phyloP scores from a whole-genome alignment of 35 echinoderm and acorn worm genomes.

The Lytechinus pictus region DNA sequence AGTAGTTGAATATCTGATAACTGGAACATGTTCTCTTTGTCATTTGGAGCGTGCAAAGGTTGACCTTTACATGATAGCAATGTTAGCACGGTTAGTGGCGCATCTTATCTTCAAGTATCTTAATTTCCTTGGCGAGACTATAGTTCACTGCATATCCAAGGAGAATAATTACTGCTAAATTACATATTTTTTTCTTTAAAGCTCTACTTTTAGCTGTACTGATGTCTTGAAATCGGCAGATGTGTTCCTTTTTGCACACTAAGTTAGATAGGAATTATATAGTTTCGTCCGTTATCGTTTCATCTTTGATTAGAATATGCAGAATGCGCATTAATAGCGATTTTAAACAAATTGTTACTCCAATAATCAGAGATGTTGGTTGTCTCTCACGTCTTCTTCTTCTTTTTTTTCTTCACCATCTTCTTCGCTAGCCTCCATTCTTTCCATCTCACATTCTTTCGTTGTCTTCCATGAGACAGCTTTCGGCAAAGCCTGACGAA shows the following conservation, averaged over 20 bases:
- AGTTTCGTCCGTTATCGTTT: no score
- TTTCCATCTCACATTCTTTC: background rate
- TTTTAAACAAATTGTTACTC: no score
- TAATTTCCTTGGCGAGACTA: background rate
- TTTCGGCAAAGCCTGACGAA: slow-evolving; percentile 32
- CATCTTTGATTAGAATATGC: no score
- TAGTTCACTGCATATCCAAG: no score
- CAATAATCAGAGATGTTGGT: no score
- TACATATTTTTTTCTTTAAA: no score
- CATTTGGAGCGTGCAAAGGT: background rate
- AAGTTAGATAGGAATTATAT: no score
- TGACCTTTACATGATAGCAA: background rate
- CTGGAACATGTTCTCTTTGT: background rate
- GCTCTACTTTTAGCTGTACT: no score
- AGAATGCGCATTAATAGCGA: no score
- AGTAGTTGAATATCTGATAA: background rate
- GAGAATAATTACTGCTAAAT: no score
- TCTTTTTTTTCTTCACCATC: background rate
- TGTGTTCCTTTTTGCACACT: no score
- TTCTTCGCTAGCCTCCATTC: background rate
- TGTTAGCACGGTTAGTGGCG: background rate
- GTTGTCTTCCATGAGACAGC: background rate
- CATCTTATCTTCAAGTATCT: background rate
- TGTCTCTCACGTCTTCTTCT: background rate
- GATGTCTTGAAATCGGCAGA: no score